phyloP scores from a whole-genome alignment of 2,797 vertebrate genomes.

The Poecilia wingei region DNA sequence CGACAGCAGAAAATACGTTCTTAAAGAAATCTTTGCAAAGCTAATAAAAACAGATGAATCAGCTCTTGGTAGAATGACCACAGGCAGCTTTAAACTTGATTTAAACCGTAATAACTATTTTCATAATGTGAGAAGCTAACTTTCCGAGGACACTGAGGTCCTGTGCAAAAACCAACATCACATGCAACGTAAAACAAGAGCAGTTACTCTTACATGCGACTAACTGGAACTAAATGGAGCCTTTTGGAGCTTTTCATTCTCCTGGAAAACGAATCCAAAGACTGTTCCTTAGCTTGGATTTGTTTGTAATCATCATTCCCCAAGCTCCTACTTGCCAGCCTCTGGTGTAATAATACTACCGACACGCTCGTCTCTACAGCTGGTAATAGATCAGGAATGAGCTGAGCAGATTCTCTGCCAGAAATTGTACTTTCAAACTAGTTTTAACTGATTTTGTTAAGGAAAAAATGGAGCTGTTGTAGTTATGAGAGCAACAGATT shows the following conservation, averaged over 20 bases:
- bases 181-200: not conserved
- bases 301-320: conserved; percentile 47
- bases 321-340: conserved; percentile 47
- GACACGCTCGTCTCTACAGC: conserved; percentile 30
- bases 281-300: conserved; percentile 21
- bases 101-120: not conserved
- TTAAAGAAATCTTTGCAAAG: conserved; percentile 32
- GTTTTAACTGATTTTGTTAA: conserved; percentile 18
- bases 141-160: not conserved
- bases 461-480: conserved; percentile 7
- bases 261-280: conserved; percentile 31
- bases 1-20: conserved; percentile 34
- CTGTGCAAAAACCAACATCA: not conserved
- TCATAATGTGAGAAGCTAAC: not conserved
- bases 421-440: conserved; percentile 30
- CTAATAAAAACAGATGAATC: conserved; percentile 40
- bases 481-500: conserved; percentile 11
- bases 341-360: conserved; percentile 41
- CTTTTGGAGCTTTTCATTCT: conserved; percentile 15
- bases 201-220: not conserved
- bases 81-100: not conserved
- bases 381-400: conserved; percentile 37
- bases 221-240: conserved; percentile 1
- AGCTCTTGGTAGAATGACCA: not conserved
- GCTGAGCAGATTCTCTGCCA: conserved; percentile 17